Conservation (phyloP, 1,140 invertebrate genomes). For the Diachasmimorpha longicaudata region DNA sequence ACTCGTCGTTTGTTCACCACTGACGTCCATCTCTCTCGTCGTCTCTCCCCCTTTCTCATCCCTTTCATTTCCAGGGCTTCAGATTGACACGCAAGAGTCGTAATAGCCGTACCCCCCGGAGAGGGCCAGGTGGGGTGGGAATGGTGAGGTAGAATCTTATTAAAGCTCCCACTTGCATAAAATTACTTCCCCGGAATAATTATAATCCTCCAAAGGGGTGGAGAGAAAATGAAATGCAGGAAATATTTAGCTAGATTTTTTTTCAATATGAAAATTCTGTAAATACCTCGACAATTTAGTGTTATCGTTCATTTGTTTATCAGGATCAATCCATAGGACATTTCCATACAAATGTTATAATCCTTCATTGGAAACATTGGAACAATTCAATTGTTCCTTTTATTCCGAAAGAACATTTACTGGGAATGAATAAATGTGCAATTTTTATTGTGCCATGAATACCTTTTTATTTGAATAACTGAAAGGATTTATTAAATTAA, state of each 20-base stretch:
- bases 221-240: background rate
- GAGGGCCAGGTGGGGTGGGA: background rate
- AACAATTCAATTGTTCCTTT: no score
- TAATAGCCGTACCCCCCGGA: background rate
- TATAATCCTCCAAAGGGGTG: background rate
- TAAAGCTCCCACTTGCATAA: conserved; percentile 25
- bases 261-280: background rate
- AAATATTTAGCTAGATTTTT: background rate
- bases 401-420: no score
- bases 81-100: conserved; percentile 13
- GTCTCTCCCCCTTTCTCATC: background rate
- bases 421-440: no score
- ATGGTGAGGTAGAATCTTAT: conserved; percentile 14
- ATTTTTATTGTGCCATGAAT: no score
- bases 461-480: no score
- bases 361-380: no score
- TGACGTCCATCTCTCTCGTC: background rate
- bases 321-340: no score
- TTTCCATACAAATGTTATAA: no score
- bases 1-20: background rate
- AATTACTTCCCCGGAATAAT: conserved; percentile 21
- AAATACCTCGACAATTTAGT: no score
- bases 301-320: no score
- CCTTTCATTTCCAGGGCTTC: background rate
- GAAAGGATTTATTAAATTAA: no score